These are phyloP conservation scores for Guaruba guarouba DNA, from an alignment of 2,113 vertebrate genomes.

Conservation along the genomic window DNA sequence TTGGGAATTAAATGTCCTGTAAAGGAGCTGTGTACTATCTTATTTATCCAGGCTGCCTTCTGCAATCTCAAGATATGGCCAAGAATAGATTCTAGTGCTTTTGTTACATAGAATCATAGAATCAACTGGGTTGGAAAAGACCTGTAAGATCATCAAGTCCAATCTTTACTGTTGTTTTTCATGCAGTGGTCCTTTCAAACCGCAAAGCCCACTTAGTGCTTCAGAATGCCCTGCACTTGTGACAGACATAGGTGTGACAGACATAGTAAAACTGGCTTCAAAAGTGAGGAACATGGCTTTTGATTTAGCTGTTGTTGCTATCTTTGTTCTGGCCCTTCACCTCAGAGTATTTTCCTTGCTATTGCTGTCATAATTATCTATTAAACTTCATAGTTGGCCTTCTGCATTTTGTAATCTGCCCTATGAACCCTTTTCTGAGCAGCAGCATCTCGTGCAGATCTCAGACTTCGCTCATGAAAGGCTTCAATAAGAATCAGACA, in stretches of 20 bases:
- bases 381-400: background rate
- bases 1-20: background rate
- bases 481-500: background rate
- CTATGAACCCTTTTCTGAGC: background rate
- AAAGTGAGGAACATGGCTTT: background rate
- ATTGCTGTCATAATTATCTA: background rate
- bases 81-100: background rate
- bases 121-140: background rate
- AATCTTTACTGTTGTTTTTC: background rate
- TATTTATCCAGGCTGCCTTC: background rate
- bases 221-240: background rate
- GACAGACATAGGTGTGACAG: background rate
- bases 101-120: background rate
- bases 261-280: background rate
- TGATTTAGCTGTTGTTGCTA: background rate
- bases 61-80: background rate
- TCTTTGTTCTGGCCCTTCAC: background rate
- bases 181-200: background rate
- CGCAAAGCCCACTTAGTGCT: background rate
- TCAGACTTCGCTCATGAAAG: background rate
- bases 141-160: background rate
- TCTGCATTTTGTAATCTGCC: background rate
- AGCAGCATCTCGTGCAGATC: background rate
- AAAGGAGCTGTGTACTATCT: background rate
- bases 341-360: background rate